Conservation (phyloP, 2,113 vertebrate genomes). For the Kryptolebias marmoratus region DNA sequence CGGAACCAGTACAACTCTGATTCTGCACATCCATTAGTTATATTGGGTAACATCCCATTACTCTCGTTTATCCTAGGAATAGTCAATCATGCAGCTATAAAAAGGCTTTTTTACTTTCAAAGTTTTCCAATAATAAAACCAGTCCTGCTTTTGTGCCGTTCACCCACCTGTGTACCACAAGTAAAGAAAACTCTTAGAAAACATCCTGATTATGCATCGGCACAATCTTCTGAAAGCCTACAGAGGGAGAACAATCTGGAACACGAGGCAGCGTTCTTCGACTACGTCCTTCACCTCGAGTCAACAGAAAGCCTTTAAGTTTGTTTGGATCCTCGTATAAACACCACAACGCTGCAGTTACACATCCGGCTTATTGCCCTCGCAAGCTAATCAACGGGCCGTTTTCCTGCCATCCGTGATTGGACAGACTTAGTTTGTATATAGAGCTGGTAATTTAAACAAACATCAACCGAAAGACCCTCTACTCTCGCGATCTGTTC, state of each 20-base stretch:
- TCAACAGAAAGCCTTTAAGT: conserved; percentile 4
- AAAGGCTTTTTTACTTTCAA: too few relatives aligned
- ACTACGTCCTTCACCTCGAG: conserved; percentile 5
- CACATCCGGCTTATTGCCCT: conserved; percentile 36
- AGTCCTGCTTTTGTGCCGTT: too few relatives aligned
- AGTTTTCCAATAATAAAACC: too few relatives aligned
- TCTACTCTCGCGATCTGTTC: conserved; percentile 36
- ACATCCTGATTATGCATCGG: neutral
- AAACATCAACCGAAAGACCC: conserved; percentile 32
- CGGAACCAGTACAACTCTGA: too few relatives aligned
- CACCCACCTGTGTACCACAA: too few relatives aligned
- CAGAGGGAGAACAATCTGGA: neutral
- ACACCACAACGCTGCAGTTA: conserved; percentile 51
- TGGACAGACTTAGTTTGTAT: conserved; percentile 32
- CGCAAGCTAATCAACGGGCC: conserved; percentile 43
- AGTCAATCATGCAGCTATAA: too few relatives aligned
- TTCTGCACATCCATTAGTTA: too few relatives aligned
- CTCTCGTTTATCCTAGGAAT: too few relatives aligned
- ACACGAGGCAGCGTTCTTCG: neutral
- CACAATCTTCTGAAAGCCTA: neutral
- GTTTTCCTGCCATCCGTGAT: neutral
- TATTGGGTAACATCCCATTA: too few relatives aligned
- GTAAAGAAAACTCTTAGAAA: too few relatives aligned
- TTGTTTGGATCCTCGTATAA: conserved; percentile 50
- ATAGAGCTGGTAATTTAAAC: conserved; percentile 45